Percentiles rank a stretch among this genome's conserved stretches.
Evolutionary conservation across 2,797 vertebrate species (phyloP).

Genomic region (Gobio occitaniae): DNA sequence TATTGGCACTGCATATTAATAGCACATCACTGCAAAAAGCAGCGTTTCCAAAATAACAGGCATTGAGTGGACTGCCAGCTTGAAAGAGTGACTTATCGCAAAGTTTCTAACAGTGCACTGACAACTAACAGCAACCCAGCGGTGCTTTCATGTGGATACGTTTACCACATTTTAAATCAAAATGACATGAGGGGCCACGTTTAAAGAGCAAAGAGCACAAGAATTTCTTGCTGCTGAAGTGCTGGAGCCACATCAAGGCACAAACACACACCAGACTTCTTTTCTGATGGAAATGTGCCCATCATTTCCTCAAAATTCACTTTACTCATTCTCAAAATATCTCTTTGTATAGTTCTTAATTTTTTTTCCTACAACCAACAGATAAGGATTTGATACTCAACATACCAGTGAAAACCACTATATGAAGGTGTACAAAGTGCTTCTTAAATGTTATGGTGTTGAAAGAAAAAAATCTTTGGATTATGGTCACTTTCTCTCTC

Average conservation of each 20-base stretch:
- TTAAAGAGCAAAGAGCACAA: slow-evolving; percentile 46
- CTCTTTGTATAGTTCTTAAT: background rate
- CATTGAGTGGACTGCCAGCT: background rate
- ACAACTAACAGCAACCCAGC: slow-evolving; percentile 38
- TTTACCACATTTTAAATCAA: slow-evolving; percentile 55
- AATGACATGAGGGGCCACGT: slow-evolving; percentile 51
- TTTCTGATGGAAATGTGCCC: slow-evolving; percentile 34
- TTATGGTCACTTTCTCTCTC: no score
- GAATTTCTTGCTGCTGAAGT: slow-evolving; percentile 38
- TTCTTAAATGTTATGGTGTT: background rate
- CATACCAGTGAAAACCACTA: background rate
- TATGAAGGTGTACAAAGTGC: background rate
- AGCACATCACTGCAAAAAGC: background rate
- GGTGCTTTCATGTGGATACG: slow-evolving; percentile 50
- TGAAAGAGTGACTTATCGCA: slow-evolving; percentile 44
- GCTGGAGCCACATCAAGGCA: slow-evolving; percentile 49
- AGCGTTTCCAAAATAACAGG: slow-evolving; percentile 21
- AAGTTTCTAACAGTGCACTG: slow-evolving; percentile 37
- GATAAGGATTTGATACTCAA: slow-evolving; percentile 30
- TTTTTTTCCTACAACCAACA: no score
- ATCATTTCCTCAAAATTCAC: slow-evolving; percentile 38
- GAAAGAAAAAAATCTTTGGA: background rate
- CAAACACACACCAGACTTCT: slow-evolving; percentile 6
- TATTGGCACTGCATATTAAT: background rate
- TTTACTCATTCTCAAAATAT: slow-evolving; percentile 14